Evolutionary conservation across 2,113 vertebrate species (phyloP).

Genomic region (Neoarius graeffei): DNA sequence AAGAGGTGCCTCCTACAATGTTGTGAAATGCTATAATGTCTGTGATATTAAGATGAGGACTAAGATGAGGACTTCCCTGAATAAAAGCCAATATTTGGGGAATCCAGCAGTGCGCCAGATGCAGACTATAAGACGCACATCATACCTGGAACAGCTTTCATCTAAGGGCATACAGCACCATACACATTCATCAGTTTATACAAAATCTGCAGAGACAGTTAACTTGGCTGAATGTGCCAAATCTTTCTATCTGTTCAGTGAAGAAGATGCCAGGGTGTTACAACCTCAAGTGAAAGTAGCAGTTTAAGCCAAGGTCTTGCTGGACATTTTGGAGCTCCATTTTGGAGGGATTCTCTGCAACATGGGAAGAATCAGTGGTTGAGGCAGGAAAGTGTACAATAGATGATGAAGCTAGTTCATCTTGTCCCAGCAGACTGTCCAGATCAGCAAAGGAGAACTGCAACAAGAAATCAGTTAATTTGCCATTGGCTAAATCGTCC

Average conservation of each 20-base stretch:
- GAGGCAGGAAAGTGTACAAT: not conserved
- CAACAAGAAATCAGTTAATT: not conserved
- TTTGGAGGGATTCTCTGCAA: not conserved
- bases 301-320: not conserved
- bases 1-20: not conserved
- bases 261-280: not conserved
- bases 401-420: not conserved
- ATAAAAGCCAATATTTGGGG: not conserved
- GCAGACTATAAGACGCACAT: not conserved
- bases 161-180: not conserved
- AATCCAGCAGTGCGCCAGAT: not conserved
- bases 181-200: not conserved
- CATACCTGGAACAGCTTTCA: not conserved
- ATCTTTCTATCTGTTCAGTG: not conserved
- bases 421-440: not conserved
- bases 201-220: not conserved
- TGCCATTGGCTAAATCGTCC: not conserved
- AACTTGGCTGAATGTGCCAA: not conserved
- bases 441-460: not conserved
- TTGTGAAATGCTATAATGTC: not conserved
- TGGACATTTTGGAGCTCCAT: not conserved
- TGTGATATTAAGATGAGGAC: not conserved
- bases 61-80: not conserved
- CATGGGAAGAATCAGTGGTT: not conserved
- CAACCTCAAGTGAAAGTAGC: not conserved